Evolutionary conservation across 1,140 invertebrate species (phyloP).

Genomic region (Ectropis grisescens): DNA sequence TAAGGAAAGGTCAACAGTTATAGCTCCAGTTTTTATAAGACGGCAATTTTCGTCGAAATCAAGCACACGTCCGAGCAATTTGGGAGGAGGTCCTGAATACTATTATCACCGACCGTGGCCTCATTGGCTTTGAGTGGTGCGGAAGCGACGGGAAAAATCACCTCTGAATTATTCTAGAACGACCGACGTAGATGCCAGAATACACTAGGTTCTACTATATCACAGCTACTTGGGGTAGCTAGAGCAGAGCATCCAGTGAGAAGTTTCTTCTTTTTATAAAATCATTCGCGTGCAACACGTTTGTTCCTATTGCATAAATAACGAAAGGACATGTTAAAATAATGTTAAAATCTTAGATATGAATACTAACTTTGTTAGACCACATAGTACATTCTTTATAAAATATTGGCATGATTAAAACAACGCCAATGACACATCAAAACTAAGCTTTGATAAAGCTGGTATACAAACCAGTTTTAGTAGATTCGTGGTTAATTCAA

Average conservation of each 20-base stretch:
- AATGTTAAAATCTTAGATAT: neutral
- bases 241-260: too few relatives aligned
- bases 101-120: slow-evolving; percentile 18
- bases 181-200: neutral
- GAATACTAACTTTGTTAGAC: too few relatives aligned
- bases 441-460: slow-evolving; percentile 1
- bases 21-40: slow-evolving; percentile 16
- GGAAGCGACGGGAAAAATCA: slow-evolving; percentile 19
- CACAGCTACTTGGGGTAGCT: neutral
- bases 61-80: slow-evolving; percentile 30
- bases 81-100: slow-evolving; percentile 25
- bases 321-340: neutral
- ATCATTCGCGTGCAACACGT: neutral
- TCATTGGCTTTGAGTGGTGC: slow-evolving; percentile 12
- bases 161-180: slow-evolving; percentile 15
- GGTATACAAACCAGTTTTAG: slow-evolving; percentile 7
- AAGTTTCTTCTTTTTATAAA: neutral
- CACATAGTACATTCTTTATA: neutral
- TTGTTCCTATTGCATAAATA: neutral
- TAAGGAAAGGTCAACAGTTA: slow-evolving; percentile 26
- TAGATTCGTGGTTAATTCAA: slow-evolving; percentile 36
- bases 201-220: neutral
- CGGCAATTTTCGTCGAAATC: slow-evolving; percentile 20
- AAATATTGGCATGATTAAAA: neutral
- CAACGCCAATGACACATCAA: neutral